Evolutionary conservation across 2,797 vertebrate genomes (phyloP), one percentile per base, ranked within the genome.

Genomic region (Spondyliosoma cantharus): DNA sequence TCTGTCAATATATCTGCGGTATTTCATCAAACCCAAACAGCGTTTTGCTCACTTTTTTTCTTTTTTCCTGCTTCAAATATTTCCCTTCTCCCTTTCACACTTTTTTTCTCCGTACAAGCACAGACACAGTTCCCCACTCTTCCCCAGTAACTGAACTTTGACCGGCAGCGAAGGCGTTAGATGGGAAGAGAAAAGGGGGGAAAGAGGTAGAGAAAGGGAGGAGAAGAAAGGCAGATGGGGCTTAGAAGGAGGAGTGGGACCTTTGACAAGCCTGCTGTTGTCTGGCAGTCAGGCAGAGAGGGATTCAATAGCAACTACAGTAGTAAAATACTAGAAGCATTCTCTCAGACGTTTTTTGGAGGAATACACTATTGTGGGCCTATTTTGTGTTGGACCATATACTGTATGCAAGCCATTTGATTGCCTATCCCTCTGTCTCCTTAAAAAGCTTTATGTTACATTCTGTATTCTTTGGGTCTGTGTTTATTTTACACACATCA

Each of bases 251-350:
- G 66, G 54, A 73, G 68, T 42, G 49, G 46, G 74, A 84, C 79
- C 77, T 90, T 75, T 89, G 78, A 77, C 81, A 80, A 64, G 45
- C 52, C 64, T 64, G 24, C 76, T 77, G 67, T 70, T 84, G 77
- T 84, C 48, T 87, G 42, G 62, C 49, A 61, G 43, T 64, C 24
- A 74, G 27, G 32, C 66, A 64, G 24, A 50, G 19, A 56, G 66
- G 5, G 19, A 70, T 75, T 77, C 80, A 81, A 54, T 62, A 71
- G 59, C 43, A 78, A 9, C 71, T 60, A 43, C 57, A 73, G 68
- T 6, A 57, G 56, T 48, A 14, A 59, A 9, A 76, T 54, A 68
- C 22, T 50, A 22, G 24, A 62, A 56, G 32, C 15, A 42, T 56
- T 72, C 27, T 57, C 66, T 46, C 32, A 27, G 20, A 72, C 53